phyloP scores from a whole-genome alignment of 1,140 invertebrate genomes.

The Drosophila ohnishii region DNA sequence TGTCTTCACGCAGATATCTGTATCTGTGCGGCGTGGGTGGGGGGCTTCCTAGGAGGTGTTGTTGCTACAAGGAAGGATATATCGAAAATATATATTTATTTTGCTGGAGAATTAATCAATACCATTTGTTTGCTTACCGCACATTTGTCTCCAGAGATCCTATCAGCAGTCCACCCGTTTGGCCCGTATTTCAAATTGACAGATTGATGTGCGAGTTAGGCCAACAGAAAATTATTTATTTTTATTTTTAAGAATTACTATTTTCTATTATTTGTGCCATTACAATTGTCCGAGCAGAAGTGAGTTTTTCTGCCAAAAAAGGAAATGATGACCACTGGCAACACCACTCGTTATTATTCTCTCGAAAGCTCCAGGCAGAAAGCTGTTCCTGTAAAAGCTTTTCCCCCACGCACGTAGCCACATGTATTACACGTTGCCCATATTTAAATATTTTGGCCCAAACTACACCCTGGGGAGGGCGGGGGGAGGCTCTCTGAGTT shows the following conservation, averaged over 20 bases:
- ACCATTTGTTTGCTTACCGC: conserved; percentile 31
- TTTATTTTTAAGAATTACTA: conserved; percentile 1
- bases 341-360: conserved; percentile 18
- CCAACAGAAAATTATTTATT: not conserved
- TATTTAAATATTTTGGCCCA: conserved; percentile 13
- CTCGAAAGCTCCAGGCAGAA: conserved; percentile 20
- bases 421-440: conserved; percentile 1
- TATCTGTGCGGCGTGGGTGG: conserved; percentile 17
- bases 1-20: not conserved
- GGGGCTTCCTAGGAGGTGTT: conserved; percentile 1
- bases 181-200: not conserved
- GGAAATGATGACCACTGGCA: conserved; percentile 39
- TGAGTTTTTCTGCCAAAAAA: conserved; percentile 32
- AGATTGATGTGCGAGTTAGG: no score
- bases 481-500: not conserved
- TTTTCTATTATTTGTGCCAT: conserved; percentile 5
- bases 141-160: conserved; percentile 21
- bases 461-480: no score
- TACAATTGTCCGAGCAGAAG: not conserved
- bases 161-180: not conserved
- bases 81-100: conserved; percentile 13
- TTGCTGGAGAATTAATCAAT: conserved; percentile 39
- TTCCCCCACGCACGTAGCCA: not conserved
- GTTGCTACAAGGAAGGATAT: conserved; percentile 1
- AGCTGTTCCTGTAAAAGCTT: conserved; percentile 34